These are phyloP conservation scores for Oreochromis niloticus DNA, from an alignment of 2,113 vertebrate species.

Conservation along the genomic window DNA sequence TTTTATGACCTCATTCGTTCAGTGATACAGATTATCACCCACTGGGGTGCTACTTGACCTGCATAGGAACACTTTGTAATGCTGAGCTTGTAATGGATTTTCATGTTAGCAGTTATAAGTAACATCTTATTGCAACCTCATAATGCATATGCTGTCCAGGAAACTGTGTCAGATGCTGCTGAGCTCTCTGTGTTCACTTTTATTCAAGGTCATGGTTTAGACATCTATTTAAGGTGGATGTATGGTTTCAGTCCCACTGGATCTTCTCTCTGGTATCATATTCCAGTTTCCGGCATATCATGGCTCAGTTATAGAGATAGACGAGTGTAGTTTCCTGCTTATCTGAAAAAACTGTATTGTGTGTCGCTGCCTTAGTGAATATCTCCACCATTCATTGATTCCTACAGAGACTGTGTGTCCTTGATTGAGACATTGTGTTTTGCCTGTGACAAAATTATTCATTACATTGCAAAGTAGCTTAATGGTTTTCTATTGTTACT, in stretches of 20 bases:
- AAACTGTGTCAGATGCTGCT: not conserved
- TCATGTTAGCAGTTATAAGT: not conserved
- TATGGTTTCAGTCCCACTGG: not conserved
- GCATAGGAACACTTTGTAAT: not conserved
- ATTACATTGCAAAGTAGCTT: not conserved
- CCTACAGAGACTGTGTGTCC: not conserved
- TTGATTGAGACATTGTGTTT: not conserved
- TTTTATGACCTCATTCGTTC: conserved; percentile 58
- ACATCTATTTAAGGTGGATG: conserved; percentile 10
- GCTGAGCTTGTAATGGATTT: conserved; percentile 3
- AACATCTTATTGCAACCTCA: not conserved
- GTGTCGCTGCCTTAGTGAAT: not conserved
- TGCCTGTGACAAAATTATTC: not conserved
- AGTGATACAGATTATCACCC: conserved; percentile 42
- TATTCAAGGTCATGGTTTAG: conserved; percentile 8
- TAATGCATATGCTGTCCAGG: not conserved
- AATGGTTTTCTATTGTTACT: not conserved
- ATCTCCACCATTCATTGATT: not conserved
- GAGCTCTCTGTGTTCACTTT: conserved; percentile 2
- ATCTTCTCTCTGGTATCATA: not conserved
- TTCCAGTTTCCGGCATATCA: not conserved
- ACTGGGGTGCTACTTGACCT: conserved; percentile 35
- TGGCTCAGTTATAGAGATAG: not conserved
- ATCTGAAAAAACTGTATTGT: not conserved
- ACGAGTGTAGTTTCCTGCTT: not conserved